phyloP scores from a whole-genome alignment of 2,797 vertebrate species.

The Arremon aurantiirostris region DNA sequence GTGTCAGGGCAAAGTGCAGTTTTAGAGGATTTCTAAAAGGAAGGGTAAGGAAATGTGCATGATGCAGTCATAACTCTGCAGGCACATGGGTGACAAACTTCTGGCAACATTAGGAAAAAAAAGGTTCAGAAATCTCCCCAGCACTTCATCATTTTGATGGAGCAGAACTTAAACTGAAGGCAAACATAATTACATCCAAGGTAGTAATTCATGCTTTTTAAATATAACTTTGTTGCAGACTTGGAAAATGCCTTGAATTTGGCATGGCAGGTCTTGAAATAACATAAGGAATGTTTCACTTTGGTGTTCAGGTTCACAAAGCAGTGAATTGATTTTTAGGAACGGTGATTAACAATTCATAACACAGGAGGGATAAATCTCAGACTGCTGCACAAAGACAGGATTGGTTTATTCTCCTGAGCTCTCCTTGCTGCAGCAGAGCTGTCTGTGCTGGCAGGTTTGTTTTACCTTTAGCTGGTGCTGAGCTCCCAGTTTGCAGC shows the following conservation, averaged over 20 bases:
- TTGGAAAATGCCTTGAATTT: background rate
- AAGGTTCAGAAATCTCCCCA: background rate
- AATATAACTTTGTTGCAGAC: background rate
- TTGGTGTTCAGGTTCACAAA: background rate
- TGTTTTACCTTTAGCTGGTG: background rate
- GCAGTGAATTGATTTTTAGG: slow-evolving; percentile 21
- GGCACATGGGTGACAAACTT: background rate
- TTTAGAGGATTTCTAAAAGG: background rate
- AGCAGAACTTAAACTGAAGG: background rate
- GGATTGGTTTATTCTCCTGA: background rate
- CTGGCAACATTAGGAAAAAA: background rate
- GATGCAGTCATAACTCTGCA: background rate
- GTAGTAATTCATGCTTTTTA: background rate
- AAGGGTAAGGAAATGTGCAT: background rate
- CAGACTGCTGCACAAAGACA: background rate
- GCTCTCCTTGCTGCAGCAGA: background rate
- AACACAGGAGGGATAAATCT: background rate
- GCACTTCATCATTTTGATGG: background rate
- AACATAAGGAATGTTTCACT: background rate
- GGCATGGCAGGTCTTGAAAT: background rate
- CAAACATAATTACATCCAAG: background rate
- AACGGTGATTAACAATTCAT: background rate
- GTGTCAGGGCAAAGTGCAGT: background rate
- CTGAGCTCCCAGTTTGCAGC: background rate
- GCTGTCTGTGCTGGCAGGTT: background rate